Evolutionary conservation across 1,140 invertebrate genomes (phyloP).

Genomic region (Drosophila trapezifrons): DNA sequence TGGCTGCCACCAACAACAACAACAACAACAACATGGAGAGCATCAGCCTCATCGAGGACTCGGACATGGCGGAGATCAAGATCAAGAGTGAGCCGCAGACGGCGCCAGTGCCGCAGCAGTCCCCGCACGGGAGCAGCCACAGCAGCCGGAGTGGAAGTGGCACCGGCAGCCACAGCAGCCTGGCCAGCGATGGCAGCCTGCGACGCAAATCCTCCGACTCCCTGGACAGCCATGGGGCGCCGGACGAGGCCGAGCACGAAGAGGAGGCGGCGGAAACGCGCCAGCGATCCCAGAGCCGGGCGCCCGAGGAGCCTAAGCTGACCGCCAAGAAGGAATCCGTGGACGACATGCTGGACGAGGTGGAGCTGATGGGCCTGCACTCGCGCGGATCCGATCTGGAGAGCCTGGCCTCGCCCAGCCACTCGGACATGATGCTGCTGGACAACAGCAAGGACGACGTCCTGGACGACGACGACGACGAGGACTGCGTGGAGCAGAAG

Average conservation of each 20-base stretch:
- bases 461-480: conserved; percentile 85
- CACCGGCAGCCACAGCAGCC: conserved; percentile 54
- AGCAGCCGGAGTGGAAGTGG: conserved; percentile 50
- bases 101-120: conserved; percentile 42
- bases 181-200: conserved; percentile 62
- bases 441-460: conserved; percentile 88
- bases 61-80: conserved; percentile 74
- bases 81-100: conserved; percentile 78
- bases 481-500: conserved; percentile 84
- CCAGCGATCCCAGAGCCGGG: conserved; percentile 29
- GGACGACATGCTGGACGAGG: conserved; percentile 82
- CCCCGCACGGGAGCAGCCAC: conserved; percentile 67
- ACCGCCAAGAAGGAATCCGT: conserved; percentile 76
- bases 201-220: conserved; percentile 78
- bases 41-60: conserved; percentile 75
- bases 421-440: conserved; percentile 86
- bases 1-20: conserved; percentile 79
- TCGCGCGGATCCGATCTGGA: conserved; percentile 79
- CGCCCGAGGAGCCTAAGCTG: conserved; percentile 29
- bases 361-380: conserved; percentile 74
- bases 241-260: conserved; percentile 55
- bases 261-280: conserved; percentile 42
- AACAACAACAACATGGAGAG: conserved; percentile 83
- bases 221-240: conserved; percentile 45
- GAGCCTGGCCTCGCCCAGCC: conserved; percentile 88